Evolutionary conservation across 2,797 vertebrate genomes (phyloP), one percentile per base, ranked within the genome.

Genomic region (Bradypus variegatus): DNA sequence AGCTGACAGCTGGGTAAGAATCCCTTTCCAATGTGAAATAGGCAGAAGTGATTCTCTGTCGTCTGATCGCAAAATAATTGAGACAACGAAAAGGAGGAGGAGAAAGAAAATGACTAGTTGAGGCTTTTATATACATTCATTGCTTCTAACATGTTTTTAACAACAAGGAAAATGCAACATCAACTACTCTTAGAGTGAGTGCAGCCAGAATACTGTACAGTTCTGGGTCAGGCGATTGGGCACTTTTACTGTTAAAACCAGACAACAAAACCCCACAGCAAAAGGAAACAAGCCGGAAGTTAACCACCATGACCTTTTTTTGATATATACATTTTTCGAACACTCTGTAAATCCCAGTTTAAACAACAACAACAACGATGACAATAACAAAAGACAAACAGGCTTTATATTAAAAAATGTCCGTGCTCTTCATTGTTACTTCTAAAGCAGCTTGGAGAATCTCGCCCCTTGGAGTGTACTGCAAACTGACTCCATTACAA

Each of bases 71-170:
- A 86, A 93, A 92, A 65, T 86, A 77, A 92, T 1, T 86, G 91
- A 95, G 88, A 89, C 75, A 90, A 82, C 92, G 91, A 95, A 95
- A 95, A 84, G 93, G 94, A 95, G 88, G 62, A 84, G 38, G 70
- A 94, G n/a, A 67, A 69, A 90, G 88, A 95, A 90, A 95, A 85
- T 88, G 95, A 96, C 96, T 94, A 96, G 90, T 95, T 94, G 96
- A 97, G 96, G 96, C 93, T 96, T 97, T 97, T 97, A 97, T 97
- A 95, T 96, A 97, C 96, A 97, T 97, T 97, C 96, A 96, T 95
- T 65, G 73, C 96, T 96, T 96, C 96, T 97, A 97, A 94, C 89
- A 96, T 78, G 94, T 96, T 97, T 96, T 97, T 94, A 95, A 96
- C 96, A 97, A 96, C 94, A 94, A 94, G 90, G 96, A 96, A 97